phyloP scores from a whole-genome alignment of 2,888 invertebrate genomes.

The Sarcophaga rosellei region DNA sequence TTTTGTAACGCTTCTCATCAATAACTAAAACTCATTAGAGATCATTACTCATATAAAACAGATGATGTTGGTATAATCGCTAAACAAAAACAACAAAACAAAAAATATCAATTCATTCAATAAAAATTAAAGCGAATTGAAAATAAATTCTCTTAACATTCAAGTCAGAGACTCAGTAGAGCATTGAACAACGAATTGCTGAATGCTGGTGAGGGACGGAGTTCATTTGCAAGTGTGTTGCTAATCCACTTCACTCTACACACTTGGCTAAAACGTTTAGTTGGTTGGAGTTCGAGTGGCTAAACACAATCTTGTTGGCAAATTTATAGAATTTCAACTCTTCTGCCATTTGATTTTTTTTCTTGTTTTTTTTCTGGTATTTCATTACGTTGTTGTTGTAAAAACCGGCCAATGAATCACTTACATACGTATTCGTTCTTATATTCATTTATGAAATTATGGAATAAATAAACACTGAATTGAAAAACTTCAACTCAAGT shows the following conservation, averaged over 20 bases:
- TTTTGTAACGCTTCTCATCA: conserved; percentile 52
- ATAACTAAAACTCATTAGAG: conserved; percentile 45
- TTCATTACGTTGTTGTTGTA: background rate
- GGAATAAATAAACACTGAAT: too few relatives aligned
- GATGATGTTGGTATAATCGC: background rate
- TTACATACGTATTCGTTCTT: background rate
- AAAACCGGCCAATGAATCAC: background rate
- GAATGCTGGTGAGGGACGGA: background rate
- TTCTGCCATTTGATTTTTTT: background rate
- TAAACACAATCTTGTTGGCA: background rate
- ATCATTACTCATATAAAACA: conserved; percentile 8
- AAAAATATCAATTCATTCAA: conserved; percentile 8
- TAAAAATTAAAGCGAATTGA: conserved; percentile 12
- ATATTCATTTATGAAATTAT: background rate
- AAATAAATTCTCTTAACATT: background rate
- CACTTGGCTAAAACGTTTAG: background rate
- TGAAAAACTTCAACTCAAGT: too few relatives aligned
- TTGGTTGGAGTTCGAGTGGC: background rate
- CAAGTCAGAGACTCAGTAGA: background rate
- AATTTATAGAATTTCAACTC: background rate
- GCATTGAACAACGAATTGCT: background rate
- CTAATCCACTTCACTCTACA: background rate
- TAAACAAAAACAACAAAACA: background rate
- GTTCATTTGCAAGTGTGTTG: background rate
- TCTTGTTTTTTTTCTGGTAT: too few relatives aligned